Evolutionary conservation across 2,797 vertebrate species (phyloP), one percentile per base, ranked within the genome.

Genomic region (Scomberomorus guttatus): DNA sequence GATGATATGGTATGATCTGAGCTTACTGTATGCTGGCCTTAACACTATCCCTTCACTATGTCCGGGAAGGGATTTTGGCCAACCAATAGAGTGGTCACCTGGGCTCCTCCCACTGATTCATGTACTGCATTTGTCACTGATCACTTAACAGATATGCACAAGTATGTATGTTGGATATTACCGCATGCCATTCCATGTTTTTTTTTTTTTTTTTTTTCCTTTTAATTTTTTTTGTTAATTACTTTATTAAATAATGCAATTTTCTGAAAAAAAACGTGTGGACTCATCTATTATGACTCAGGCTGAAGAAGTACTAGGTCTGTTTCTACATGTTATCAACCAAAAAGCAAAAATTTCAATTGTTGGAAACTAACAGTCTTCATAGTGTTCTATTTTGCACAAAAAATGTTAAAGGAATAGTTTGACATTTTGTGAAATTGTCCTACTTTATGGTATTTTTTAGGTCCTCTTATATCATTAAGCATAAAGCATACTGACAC

Each of bases 171-270:
- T 87, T 89, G 87, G 80, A 90, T 90, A 89, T 92, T 81, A 90
- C 72, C 11, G 83, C 92, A 93, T 91, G 91, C 65, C 87, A 87
- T 93, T 93, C 86, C 87, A 87, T 93, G 72, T 86, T 76, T 77
- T 60, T 24, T 63, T 52, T 68, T 37, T 37, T 78, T 67, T 10
- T 34, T 77, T 60, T 24, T 63, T 52, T 68, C 32, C 32, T 78
- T 67, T 10, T 34, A 75, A 80, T 71, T 75, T 39, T 60, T 85
- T 75, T 83, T 88, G 73, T 90, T 83, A 77, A 86, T 92, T 87
- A 77, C 91, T 88, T 89, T 92, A 92, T 91, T 94, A 93, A 94
- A 93, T 83, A 88, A 90, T 88, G 81, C 83, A 84, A 57, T 88
- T 87, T 88, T 89, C 86, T 80, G 77, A 88, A 78, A 69, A 11